Conservation (phyloP, 2,113 vertebrate genomes). For the Hemibates koningsi region DNA sequence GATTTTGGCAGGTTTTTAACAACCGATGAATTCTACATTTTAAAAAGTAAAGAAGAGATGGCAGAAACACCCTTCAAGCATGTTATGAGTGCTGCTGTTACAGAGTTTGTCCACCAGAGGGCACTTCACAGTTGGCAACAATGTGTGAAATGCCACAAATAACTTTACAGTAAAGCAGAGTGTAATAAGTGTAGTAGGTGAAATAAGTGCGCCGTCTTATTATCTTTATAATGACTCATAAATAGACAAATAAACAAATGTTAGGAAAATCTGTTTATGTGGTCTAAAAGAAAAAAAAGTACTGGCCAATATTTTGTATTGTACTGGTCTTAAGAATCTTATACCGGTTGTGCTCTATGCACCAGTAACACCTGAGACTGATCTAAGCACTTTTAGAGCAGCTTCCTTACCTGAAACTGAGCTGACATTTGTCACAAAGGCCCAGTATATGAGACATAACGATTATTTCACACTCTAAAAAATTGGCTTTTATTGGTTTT, state of each 20-base stretch:
- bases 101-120: not conserved
- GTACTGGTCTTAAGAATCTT: not conserved
- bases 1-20: not conserved
- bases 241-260: not conserved
- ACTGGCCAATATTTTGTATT: not conserved
- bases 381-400: not conserved
- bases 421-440: not conserved
- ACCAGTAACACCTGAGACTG: not conserved
- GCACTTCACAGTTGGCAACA: not conserved
- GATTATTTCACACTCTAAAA: not conserved
- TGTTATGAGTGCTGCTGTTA: not conserved
- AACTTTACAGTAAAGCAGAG: not conserved
- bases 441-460: accelerated
- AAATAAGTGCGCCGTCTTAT: accelerated
- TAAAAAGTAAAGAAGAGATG: not conserved
- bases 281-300: not conserved
- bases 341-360: not conserved
- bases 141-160: not conserved
- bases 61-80: not conserved
- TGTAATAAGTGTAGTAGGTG: not conserved
- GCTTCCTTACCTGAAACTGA: not conserved
- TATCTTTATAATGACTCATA: not conserved
- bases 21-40: not conserved
- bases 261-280: not conserved
- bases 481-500: not conserved